Percentiles rank a stretch among this genome's conserved stretches.
These are phyloP conservation scores for Casuarius casuarius DNA, from an alignment of 2,113 vertebrate species.

Conservation along the genomic window DNA sequence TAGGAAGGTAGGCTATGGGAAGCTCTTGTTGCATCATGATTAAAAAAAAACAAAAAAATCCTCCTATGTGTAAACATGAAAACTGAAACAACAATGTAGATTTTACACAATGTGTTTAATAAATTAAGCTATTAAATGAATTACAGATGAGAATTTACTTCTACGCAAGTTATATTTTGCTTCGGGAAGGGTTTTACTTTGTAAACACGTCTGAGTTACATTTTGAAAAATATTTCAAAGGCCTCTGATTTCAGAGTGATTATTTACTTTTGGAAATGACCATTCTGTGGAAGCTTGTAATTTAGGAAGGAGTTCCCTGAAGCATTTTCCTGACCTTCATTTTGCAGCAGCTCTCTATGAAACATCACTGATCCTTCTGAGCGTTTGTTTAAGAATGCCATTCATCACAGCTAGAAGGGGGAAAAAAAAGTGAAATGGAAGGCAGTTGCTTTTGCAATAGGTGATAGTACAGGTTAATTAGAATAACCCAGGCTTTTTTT, in stretches of 20 bases:
- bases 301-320: neutral
- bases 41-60: constrained; percentile 18
- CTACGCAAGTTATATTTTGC: constrained; percentile 24
- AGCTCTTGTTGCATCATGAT: constrained; percentile 59
- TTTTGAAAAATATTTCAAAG: neutral
- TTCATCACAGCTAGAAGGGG: neutral
- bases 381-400: rapidly evolving
- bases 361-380: neutral
- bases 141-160: constrained; percentile 61
- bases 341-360: neutral
- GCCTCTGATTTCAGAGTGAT: neutral
- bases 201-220: rapidly evolving
- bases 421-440: rapidly evolving
- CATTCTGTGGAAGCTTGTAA: neutral
- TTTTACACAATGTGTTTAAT: constrained; percentile 81
- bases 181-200: constrained; percentile 42
- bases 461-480: neutral
- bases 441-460: neutral
- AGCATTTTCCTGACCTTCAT: neutral
- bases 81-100: constrained; percentile 75
- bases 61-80: constrained; percentile 78
- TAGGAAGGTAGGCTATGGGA: constrained; percentile 56
- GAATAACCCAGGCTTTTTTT: neutral
- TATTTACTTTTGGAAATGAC: neutral
- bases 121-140: constrained; percentile 78